phyloP scores from a whole-genome alignment of 2,888 invertebrate genomes.

The Cataglyphis albicans region DNA sequence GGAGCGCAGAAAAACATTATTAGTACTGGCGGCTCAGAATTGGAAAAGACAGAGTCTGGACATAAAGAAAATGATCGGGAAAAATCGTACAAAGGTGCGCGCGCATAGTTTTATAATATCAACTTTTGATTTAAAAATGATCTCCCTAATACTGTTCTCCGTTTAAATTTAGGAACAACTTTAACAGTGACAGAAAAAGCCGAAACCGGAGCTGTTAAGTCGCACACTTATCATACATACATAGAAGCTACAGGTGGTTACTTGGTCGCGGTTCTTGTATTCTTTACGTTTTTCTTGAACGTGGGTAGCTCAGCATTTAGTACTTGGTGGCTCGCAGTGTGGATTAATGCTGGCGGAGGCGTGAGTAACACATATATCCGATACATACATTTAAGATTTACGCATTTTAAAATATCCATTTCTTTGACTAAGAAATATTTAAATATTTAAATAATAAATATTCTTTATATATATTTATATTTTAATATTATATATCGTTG shows the following conservation, averaged over 20 bases:
- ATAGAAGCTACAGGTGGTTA: constrained; percentile 87
- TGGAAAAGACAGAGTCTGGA: background rate
- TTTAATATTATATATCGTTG: background rate
- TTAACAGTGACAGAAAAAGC: constrained; percentile 74
- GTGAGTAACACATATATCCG: constrained; percentile 75
- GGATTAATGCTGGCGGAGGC: constrained; percentile 86
- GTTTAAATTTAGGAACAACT: constrained; percentile 63
- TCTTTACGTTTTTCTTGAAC: constrained; percentile 86
- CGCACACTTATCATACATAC: constrained; percentile 86
- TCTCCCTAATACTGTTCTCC: background rate
- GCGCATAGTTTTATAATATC: background rate
- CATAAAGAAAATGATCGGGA: constrained; percentile 19
- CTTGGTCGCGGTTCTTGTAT: constrained; percentile 83
- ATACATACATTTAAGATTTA: constrained; percentile 2
- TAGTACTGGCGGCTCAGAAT: background rate
- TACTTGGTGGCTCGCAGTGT: constrained; percentile 88
- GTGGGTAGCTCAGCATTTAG: constrained; percentile 87
- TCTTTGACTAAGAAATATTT: constrained; percentile 12
- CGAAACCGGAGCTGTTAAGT: constrained; percentile 82
- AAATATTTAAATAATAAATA: constrained; percentile 1
- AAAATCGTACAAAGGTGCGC: constrained; percentile 32
- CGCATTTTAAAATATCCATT: background rate
- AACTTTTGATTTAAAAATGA: background rate
- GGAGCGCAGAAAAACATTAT: background rate
- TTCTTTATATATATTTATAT: background rate